Conservation (phyloP, 2,113 vertebrate species). For the Perccottus glenii region DNA sequence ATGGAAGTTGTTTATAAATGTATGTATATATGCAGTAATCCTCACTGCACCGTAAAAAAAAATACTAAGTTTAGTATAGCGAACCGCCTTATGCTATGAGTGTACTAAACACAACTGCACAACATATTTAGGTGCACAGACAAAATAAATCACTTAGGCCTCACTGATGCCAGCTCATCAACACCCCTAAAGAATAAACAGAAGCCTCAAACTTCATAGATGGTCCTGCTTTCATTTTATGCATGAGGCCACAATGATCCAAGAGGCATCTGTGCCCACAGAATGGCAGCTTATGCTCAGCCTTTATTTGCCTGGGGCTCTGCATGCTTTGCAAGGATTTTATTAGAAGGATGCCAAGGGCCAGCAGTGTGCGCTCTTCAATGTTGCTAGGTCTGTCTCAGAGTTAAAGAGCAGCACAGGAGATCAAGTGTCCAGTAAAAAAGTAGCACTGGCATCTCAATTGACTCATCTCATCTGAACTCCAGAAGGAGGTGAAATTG, state of each 20-base stretch:
- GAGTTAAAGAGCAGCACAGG: constrained; percentile 23
- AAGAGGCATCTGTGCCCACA: constrained; percentile 67
- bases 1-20: constrained; percentile 43
- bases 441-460: constrained; percentile 23
- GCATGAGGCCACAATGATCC: constrained; percentile 69
- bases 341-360: constrained; percentile 53
- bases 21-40: constrained; percentile 30
- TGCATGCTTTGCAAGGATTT: constrained; percentile 52
- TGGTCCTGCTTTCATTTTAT: constrained; percentile 73
- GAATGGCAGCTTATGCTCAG: constrained; percentile 66
- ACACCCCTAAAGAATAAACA: constrained; percentile 58
- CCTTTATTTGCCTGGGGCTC: constrained; percentile 37
- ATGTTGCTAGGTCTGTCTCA: constrained; percentile 31
- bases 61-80: constrained; percentile 28
- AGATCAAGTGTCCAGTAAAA: constrained; percentile 34
- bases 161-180: constrained; percentile 57
- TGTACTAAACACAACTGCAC: constrained; percentile 26
- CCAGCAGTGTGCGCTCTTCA: constrained; percentile 28
- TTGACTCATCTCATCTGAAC: constrained; percentile 28
- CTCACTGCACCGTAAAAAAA: constrained; percentile 36
- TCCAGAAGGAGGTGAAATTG: background rate
- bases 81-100: constrained; percentile 18
- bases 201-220: constrained; percentile 52
- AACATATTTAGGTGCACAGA: constrained; percentile 8
- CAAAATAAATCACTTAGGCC: constrained; percentile 38